Evolutionary conservation across 2,888 invertebrate species (phyloP), one percentile per base, ranked within the genome.

Genomic region (Agonum fuliginosum): DNA sequence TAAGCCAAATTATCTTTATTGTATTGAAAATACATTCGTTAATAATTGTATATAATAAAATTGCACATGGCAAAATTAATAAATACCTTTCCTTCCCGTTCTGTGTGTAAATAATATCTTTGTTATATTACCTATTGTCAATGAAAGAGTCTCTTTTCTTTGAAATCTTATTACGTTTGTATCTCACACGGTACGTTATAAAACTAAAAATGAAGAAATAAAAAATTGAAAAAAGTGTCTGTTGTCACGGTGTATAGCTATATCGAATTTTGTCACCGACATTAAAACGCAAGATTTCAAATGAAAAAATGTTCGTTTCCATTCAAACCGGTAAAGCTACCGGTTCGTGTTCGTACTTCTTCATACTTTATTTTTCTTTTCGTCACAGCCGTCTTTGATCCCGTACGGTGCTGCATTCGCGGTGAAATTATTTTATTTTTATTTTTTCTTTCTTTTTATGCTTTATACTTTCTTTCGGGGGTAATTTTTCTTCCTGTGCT

Each of bases 401-500:
- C 51, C 67, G 37, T 41, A 17, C 67, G 27, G 65, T 41, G 30
- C 67, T 46, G 65, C 65, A 58, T 73, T 73, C 65, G 74, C 65
- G 65, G 65, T 54, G 30, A 74, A 65, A 65, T 65, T 62, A 74
- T 74, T 74, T 65, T 74, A 74, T 74, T 74, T 74, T 74, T 74
- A 65, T 74, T 74, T 65, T 65, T 46, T 62, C 74, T 65, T 65
- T 65, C 58, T 65, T 65, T 41, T 65, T 46, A 30, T 30, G 48
- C 41, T 54, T 73, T 74, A 74, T 74, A 58, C 65, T 74, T 65
- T 74, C 65, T 65, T 74, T 65, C 46, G 65, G 54, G 54, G 65
- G 74, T 62, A 74, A 74, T 74, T 74, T 74, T 74, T 74, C 74
- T 74, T 74, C 74, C 43, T 74, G 54, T 73, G 73, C 54, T 30